Percentiles rank a stretch among this genome's conserved stretches.
Conservation (phyloP, 2,797 vertebrate genomes). For the Megalops cyprinoides region DNA sequence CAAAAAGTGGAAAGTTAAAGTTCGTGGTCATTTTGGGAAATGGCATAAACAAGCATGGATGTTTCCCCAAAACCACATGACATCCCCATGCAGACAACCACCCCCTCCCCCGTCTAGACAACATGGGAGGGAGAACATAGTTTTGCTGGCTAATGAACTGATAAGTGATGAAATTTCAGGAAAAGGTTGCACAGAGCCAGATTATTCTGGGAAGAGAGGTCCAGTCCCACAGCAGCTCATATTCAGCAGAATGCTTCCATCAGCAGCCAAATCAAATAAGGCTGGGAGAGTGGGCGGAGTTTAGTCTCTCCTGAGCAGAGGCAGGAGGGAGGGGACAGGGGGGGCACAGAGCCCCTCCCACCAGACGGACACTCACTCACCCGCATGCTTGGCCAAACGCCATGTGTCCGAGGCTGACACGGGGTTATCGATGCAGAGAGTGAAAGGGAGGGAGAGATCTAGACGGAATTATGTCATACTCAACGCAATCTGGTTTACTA, state of each 20-base stretch:
- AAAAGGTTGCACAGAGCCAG: neutral
- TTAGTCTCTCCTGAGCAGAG: neutral
- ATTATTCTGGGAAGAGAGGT: neutral
- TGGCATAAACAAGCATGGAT: neutral
- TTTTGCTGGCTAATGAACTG: neutral
- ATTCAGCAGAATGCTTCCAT: neutral
- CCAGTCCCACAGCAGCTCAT: neutral
- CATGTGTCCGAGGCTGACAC: neutral
- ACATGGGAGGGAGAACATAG: neutral
- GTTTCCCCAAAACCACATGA: neutral
- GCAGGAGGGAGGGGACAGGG: neutral
- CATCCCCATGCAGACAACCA: neutral
- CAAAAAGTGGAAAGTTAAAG: too few species aligned
- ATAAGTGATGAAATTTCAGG: neutral
- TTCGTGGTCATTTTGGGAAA: neutral
- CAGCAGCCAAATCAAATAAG: neutral
- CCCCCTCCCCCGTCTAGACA: neutral
- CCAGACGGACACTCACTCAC: neutral
- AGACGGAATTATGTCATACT: slow-evolving; percentile 7
- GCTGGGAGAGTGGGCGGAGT: neutral
- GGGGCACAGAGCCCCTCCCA: neutral
- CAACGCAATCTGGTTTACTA: too few species aligned
- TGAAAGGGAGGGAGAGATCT: neutral
- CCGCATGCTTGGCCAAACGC: neutral
- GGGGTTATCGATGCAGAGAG: neutral